These are phyloP conservation scores for Orchesella cincta DNA, from an alignment of 1,140 invertebrate genomes.

Conservation along the genomic window DNA sequence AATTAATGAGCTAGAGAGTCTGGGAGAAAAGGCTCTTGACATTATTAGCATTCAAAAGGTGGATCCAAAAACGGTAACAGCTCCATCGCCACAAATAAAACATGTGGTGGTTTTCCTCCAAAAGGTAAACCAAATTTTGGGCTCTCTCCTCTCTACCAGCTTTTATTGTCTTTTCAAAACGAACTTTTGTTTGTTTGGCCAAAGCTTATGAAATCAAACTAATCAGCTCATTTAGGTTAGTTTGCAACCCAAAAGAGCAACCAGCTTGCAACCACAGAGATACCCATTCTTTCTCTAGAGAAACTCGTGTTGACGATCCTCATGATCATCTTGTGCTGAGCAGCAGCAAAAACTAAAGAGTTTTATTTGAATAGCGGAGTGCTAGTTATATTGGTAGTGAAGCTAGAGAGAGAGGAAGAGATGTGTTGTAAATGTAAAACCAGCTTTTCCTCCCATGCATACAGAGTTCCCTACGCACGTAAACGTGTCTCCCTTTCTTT, in stretches of 20 bases:
- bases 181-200: neutral
- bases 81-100: neutral
- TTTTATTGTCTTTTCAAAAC: no score
- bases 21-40: neutral
- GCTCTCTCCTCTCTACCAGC: no score
- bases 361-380: neutral
- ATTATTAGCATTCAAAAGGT: constrained; percentile 20
- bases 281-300: neutral
- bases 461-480: neutral
- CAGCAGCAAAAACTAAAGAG: neutral
- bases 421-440: no score
- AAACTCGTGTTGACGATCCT: neutral
- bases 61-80: neutral
- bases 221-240: constrained; percentile 14
- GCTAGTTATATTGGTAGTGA: neutral
- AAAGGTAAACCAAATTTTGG: neutral
- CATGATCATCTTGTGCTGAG: neutral
- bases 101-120: neutral
- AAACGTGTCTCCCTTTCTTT: neutral
- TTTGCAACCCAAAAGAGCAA: neutral
- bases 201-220: neutral
- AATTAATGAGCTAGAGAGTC: constrained; percentile 21
- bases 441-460: no score
- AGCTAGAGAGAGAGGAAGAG: neutral
- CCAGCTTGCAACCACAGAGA: no score